Percentiles rank a stretch among this genome's conserved stretches.
Conservation (phyloP, 1,140 invertebrate species). For the Holcopasites calliopsidis region DNA sequence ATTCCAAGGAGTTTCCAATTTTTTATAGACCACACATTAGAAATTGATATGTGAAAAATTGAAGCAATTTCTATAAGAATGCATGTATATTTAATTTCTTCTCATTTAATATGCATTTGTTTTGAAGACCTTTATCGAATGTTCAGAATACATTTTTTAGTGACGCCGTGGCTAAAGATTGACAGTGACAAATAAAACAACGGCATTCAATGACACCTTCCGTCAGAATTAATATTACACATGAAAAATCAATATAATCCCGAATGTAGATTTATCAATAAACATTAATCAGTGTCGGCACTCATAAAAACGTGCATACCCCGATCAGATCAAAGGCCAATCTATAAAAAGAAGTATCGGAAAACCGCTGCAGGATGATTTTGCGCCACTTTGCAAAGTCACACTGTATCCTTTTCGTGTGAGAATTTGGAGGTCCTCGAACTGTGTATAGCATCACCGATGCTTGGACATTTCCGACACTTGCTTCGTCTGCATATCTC, state of each 20-base stretch:
- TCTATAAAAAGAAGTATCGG: neutral
- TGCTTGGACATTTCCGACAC: conserved; percentile 22
- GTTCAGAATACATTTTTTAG: no score
- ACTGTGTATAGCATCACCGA: neutral
- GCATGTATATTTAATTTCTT: no score
- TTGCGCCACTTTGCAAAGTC: conserved; percentile 4
- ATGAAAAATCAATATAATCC: neutral
- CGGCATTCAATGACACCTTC: no score
- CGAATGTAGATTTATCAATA: neutral
- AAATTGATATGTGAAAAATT: no score
- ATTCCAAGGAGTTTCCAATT: no score
- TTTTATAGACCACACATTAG: no score
- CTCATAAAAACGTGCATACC: neutral
- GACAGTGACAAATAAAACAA: no score
- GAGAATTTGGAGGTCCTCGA: conserved; percentile 12
- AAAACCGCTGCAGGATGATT: neutral
- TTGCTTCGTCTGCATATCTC: conserved; percentile 9
- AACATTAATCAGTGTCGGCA: neutral
- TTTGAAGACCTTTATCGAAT: no score
- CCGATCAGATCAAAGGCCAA: neutral
- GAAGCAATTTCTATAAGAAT: no score
- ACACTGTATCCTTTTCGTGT: neutral
- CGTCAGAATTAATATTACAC: no score
- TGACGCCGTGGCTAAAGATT: no score
- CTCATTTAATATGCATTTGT: no score